Percentiles rank a stretch among this genome's conserved stretches.
Conservation (phyloP, 2,888 invertebrate genomes). For the Drosophila niveifrons region DNA sequence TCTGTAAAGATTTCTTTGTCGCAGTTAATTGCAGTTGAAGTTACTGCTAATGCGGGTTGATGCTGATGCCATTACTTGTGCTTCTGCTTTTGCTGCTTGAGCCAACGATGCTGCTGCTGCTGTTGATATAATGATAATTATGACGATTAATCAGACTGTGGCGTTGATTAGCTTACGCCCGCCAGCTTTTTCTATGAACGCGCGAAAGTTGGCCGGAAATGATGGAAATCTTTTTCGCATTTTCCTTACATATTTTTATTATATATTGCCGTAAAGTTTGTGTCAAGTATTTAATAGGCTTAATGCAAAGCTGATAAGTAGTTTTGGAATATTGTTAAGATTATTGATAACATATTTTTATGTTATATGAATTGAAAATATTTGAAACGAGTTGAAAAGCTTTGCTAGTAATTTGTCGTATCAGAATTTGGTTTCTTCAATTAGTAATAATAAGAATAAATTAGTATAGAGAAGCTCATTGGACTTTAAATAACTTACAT, state of each 20-base stretch:
- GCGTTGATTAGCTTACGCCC: conserved; percentile 52
- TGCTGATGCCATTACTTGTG: conserved; percentile 16
- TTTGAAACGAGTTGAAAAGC: no score
- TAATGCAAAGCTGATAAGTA: neutral
- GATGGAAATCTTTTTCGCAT: conserved; percentile 12
- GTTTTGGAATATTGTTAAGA: no score
- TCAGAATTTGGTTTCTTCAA: neutral
- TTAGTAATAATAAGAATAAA: neutral
- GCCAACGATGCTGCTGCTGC: conserved; percentile 2
- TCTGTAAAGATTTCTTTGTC: conserved; percentile 49
- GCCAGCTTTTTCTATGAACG: conserved; percentile 8
- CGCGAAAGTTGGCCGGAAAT: conserved; percentile 10
- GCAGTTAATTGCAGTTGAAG: conserved; percentile 68
- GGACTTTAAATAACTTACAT: no score
- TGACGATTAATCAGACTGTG: conserved; percentile 48
- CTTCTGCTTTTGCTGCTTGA: conserved; percentile 2
- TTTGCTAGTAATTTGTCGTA: neutral
- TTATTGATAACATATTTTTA: no score
- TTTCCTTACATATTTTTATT: conserved; percentile 1
- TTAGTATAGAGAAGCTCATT: no score
- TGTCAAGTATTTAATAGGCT: neutral
- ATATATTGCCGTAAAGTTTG: conserved; percentile 16
- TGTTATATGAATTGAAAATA: no score
- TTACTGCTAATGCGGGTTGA: conserved; percentile 41
- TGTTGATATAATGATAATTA: conserved; percentile 42